Evolutionary conservation across 2,113 vertebrate genomes (phyloP), one percentile per base, ranked within the genome.

Genomic region (Dromas ardeola): DNA sequence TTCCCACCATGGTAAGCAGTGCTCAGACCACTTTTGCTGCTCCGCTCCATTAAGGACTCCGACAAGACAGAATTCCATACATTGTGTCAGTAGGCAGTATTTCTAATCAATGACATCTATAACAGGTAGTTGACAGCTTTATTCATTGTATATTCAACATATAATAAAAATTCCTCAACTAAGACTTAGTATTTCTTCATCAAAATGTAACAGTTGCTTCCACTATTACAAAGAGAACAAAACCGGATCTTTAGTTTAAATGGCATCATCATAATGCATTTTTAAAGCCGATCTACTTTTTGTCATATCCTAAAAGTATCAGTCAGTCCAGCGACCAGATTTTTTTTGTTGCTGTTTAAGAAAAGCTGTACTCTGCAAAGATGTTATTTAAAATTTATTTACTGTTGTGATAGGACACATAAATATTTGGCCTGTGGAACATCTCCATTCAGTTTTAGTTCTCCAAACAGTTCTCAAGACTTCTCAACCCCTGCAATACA

Each of bases 331-430:
- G 29, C 2, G 3, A 81, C 10, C 23, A 38, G 11, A 7, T 13
- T 21, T 29, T 34, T 47, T 13, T 36, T 49, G 30, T 38, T 36
- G 27, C 29, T 7, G 6, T 5, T 59, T 47, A 47, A 72, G 14
- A 29, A 61, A 50, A 93, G 3, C 8, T n/a, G 7, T 0, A 66
- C 3, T 50, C 13, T 30, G 13, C 22, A 49, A 53, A 91, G 40
- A 26, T 0, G 9, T 36, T 29, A 27, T 8, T 43, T 19, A 14
- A 23, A 4, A 43, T 62, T 65, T 86, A 93, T 77, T 66, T 58
- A 38, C 22, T 3, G 0, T 5, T 61, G 16, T 7, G 5, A 36
- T 2, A 42, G 9, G 49, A 55, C 4, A 5, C 26, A 56, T 42
- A 15, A 15, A 4, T n/a, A 20, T 19, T 13, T 50, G n/a, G 45